A percentile compares a stretch with the other conserved stretches of the same genome.
phyloP scores from a whole-genome alignment of 2,888 invertebrate genomes.

The Trichogramma dendrolimi region DNA sequence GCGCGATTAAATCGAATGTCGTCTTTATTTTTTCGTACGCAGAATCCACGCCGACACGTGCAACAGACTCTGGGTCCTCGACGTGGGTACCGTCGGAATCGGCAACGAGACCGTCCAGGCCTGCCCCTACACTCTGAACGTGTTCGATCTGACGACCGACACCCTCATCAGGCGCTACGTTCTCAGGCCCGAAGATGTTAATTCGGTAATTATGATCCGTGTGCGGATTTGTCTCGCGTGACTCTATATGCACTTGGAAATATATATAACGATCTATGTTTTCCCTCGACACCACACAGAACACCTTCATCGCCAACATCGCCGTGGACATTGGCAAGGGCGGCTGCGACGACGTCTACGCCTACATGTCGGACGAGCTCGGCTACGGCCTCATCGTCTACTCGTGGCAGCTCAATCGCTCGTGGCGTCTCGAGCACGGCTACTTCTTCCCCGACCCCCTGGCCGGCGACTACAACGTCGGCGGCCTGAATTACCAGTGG shows the following conservation, averaged over 20 bases:
- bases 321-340: conserved; percentile 72
- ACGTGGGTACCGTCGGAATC: conserved; percentile 78
- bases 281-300: conserved; percentile 36
- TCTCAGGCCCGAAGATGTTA: conserved; percentile 69
- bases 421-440: conserved; percentile 76
- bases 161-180: conserved; percentile 66
- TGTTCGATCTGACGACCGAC: conserved; percentile 73
- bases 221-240: not conserved
- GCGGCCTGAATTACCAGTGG: conserved; percentile 82
- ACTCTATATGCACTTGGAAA: not conserved
- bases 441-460: conserved; percentile 80
- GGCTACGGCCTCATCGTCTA: conserved; percentile 78
- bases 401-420: conserved; percentile 70
- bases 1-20: conserved; percentile 1
- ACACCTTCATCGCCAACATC: conserved; percentile 82
- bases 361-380: conserved; percentile 77
- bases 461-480: conserved; percentile 72
- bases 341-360: conserved; percentile 71
- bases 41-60: conserved; percentile 75
- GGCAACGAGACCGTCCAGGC: conserved; percentile 70
- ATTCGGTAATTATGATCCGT: conserved; percentile 54
- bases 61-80: conserved; percentile 77
- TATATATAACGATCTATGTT: not conserved
- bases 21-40: conserved; percentile 3
- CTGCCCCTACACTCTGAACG: conserved; percentile 74